phyloP scores from a whole-genome alignment of 2,113 vertebrate genomes.

The Neoarius graeffei region DNA sequence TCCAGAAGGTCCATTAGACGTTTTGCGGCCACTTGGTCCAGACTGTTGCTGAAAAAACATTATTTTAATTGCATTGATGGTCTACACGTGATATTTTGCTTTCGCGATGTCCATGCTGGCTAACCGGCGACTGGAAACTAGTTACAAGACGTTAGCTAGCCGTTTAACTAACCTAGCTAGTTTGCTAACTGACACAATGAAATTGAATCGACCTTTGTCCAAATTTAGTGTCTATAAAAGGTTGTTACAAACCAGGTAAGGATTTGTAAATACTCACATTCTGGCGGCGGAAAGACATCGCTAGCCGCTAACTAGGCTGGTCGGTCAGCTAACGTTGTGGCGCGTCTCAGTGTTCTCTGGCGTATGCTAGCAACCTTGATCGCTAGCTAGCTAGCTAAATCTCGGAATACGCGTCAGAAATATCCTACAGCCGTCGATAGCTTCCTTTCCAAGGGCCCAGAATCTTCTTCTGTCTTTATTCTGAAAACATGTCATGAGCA shows the following conservation, averaged over 20 bases:
- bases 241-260: background rate
- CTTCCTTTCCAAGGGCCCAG: slow-evolving; percentile 34
- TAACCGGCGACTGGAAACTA: background rate
- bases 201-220: background rate
- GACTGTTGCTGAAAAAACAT: slow-evolving; percentile 48
- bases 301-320: slow-evolving; percentile 33
- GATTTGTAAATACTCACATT: slow-evolving; percentile 45
- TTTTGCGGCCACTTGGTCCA: slow-evolving; percentile 56
- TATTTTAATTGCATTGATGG: background rate
- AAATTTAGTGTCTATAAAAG: background rate
- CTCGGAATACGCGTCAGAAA: slow-evolving; percentile 31
- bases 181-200: background rate
- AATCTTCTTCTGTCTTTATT: slow-evolving; percentile 37
- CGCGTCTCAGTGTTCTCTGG: slow-evolving; percentile 31
- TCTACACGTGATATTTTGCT: slow-evolving; percentile 4
- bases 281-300: slow-evolving; percentile 58
- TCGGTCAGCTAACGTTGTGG: slow-evolving; percentile 42
- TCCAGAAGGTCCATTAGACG: slow-evolving; percentile 54
- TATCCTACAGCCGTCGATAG: slow-evolving; percentile 18
- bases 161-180: slow-evolving; percentile 16
- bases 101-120: background rate
- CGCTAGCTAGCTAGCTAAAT: slow-evolving; percentile 16
- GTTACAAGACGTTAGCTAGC: background rate
- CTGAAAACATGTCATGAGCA: slow-evolving; percentile 44
- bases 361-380: slow-evolving; percentile 35